Conservation (phyloP, 2,797 vertebrate genomes). For the Coilia nasus region DNA sequence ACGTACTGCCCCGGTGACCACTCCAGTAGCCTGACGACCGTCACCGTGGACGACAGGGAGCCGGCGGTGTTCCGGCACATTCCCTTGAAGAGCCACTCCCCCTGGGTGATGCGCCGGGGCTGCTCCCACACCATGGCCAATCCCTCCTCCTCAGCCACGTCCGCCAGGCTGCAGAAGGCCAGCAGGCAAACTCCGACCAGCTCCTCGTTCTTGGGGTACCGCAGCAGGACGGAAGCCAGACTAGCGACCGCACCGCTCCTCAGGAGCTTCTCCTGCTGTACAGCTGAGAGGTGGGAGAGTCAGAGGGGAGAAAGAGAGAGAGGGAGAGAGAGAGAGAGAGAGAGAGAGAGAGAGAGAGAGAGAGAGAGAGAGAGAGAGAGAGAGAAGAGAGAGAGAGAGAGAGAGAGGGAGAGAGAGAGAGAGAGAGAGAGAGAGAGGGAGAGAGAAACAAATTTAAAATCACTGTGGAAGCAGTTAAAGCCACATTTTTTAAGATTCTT, state of each 20-base stretch:
- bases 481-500: too few relatives aligned
- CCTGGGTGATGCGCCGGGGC: constrained; percentile 51
- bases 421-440: constrained; percentile 16
- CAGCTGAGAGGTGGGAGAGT: constrained; percentile 61
- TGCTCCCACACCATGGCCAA: constrained; percentile 69
- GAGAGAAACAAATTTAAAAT: background rate
- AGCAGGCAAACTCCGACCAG: constrained; percentile 79
- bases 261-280: constrained; percentile 81
- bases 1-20: constrained; percentile 65
- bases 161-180: constrained; percentile 84
- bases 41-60: constrained; percentile 65
- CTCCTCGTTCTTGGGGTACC: constrained; percentile 72
- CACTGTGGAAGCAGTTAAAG: too few relatives aligned
- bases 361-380: constrained; percentile 11
- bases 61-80: constrained; percentile 60
- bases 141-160: constrained; percentile 72
- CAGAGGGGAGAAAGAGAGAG: background rate
- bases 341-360: constrained; percentile 9
- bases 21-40: constrained; percentile 64
- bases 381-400: constrained; percentile 11
- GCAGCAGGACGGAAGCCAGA: constrained; percentile 77
- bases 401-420: background rate
- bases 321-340: background rate
- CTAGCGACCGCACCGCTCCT: constrained; percentile 78
- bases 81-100: constrained; percentile 67